Percentiles rank a stretch among this genome's conserved stretches.
phyloP scores from a whole-genome alignment of 2,797 vertebrate species.

The Menidia menidia region DNA sequence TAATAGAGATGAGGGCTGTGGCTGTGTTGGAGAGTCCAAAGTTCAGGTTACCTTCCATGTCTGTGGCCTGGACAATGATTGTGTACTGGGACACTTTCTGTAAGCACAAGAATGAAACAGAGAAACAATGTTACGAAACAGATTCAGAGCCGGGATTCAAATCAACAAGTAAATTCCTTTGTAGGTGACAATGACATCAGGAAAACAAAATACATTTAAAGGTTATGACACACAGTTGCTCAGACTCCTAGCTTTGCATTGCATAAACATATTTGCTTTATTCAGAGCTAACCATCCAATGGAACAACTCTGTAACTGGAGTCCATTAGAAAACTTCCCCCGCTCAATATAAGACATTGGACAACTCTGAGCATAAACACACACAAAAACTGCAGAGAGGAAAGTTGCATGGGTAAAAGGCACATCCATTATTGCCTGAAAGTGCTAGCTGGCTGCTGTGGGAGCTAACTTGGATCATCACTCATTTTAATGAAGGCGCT shows the following conservation, averaged over 20 bases:
- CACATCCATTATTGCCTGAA: constrained; percentile 70
- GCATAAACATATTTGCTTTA: constrained; percentile 1
- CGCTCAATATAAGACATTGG: constrained; percentile 23
- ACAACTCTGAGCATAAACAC: constrained; percentile 23
- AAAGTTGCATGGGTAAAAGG: constrained; percentile 58
- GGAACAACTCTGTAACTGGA: constrained; percentile 13
- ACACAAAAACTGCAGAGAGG: constrained; percentile 37
- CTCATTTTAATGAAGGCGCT: constrained; percentile 74
- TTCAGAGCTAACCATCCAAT: constrained; percentile 1
- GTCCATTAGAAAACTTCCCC: constrained; percentile 21
- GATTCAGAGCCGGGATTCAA: neutral
- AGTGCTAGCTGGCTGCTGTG: constrained; percentile 55
- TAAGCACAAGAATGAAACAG: constrained; percentile 21
- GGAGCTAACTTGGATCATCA: constrained; percentile 63
- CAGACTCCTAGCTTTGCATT: neutral
- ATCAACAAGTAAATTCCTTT: constrained; percentile 1
- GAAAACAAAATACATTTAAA: neutral
- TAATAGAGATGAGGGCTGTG: constrained; percentile 92
- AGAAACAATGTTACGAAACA: constrained; percentile 2
- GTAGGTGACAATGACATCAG: constrained; percentile 3
- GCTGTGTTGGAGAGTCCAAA: constrained; percentile 98
- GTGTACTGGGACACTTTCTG: constrained; percentile 98
- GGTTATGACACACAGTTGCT: constrained; percentile 1
- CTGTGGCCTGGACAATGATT: constrained; percentile 95
- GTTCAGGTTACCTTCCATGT: constrained; percentile 98